Evolutionary conservation across 2,113 vertebrate species (phyloP).

Genomic region (Ornithorhynchus anatinus): DNA sequence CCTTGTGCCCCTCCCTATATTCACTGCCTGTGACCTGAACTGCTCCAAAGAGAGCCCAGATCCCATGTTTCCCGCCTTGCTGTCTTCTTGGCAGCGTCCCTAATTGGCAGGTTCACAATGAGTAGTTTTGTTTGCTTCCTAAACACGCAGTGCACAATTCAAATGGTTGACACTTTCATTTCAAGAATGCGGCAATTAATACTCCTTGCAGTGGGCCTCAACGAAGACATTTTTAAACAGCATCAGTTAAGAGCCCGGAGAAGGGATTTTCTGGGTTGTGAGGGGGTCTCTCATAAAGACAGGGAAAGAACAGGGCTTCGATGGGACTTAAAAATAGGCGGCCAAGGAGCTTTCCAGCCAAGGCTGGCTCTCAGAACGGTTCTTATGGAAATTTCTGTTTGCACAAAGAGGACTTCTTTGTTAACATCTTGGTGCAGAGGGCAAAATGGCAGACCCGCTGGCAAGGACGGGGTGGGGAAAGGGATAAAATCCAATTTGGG

Average conservation of each 20-base stretch:
- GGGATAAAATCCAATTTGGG: too few relatives aligned
- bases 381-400: too few relatives aligned
- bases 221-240: conserved; percentile 68
- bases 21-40: conserved; percentile 67
- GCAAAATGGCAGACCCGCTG: too few relatives aligned
- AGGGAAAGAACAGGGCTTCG: background rate
- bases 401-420: too few relatives aligned
- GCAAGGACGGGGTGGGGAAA: too few relatives aligned
- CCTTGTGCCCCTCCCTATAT: too few relatives aligned
- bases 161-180: conserved; percentile 64
- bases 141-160: conserved; percentile 55
- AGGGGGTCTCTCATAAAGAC: background rate
- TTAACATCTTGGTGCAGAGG: too few relatives aligned
- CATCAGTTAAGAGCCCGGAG: conserved; percentile 48
- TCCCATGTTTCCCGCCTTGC: conserved; percentile 55
- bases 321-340: conserved; percentile 19
- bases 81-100: conserved; percentile 29
- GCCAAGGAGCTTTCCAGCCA: too few relatives aligned
- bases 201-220: conserved; percentile 46
- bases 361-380: too few relatives aligned
- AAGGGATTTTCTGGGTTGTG: conserved; percentile 45
- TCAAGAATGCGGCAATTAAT: conserved; percentile 62
- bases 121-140: conserved; percentile 74
- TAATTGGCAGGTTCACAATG: conserved; percentile 77
- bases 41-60: conserved; percentile 63